A percentile compares a stretch with the other conserved stretches of the same genome.
phyloP scores from a whole-genome alignment of 2,113 vertebrate species.

The Tyto alba region DNA sequence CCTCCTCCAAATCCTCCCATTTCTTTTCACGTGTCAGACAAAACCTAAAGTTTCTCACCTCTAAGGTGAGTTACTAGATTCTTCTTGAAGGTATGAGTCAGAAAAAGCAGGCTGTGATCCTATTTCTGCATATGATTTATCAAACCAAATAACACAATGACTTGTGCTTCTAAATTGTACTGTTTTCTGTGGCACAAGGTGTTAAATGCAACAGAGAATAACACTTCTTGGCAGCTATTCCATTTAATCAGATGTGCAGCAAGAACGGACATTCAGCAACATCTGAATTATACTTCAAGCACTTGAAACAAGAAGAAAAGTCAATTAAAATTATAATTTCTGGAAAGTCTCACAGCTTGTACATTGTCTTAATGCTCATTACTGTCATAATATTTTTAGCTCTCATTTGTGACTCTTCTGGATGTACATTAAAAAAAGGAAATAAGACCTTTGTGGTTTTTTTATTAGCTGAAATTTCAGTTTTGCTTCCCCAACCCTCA shows the following conservation, averaged over 20 bases:
- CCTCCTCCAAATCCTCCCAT: neutral
- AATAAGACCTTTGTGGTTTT: neutral
- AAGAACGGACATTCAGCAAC: neutral
- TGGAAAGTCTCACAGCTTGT: neutral
- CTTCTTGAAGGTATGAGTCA: neutral
- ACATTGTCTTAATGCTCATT: neutral
- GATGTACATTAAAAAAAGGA: neutral
- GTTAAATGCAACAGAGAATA: neutral
- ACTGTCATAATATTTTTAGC: neutral
- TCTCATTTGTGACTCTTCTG: neutral
- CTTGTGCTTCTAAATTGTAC: neutral
- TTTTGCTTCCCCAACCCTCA: neutral
- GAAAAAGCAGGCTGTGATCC: neutral
- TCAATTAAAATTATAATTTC: neutral
- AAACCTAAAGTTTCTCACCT: neutral
- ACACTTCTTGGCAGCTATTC: neutral
- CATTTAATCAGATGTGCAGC: neutral
- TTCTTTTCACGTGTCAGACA: neutral
- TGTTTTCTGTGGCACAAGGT: neutral
- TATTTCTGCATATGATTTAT: neutral
- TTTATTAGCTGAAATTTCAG: neutral
- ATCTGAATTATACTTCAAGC: neutral
- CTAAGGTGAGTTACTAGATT: neutral
- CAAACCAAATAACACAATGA: neutral
- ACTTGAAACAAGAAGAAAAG: neutral